A percentile compares a stretch with the other conserved stretches of the same genome.
Conservation (phyloP, 2,797 vertebrate species). For the Peromyscus nudipes region DNA sequence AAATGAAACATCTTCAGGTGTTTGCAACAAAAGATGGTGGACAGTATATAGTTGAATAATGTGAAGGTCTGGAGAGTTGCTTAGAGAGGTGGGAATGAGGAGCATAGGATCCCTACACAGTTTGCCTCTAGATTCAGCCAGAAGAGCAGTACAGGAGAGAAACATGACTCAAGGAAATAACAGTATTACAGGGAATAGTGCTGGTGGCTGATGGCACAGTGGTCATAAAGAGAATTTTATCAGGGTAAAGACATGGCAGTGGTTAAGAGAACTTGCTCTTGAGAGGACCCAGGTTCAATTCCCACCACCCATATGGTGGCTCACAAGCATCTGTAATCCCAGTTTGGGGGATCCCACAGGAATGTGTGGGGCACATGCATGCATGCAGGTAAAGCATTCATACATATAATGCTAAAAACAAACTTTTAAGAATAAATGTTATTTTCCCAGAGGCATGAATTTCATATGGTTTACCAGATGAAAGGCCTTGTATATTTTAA, state of each 20-base stretch:
- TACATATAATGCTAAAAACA: background rate
- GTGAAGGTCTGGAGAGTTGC: background rate
- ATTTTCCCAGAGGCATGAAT: background rate
- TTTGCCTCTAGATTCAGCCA: too few relatives aligned
- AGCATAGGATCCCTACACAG: background rate
- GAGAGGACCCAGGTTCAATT: background rate
- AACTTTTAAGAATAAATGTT: background rate
- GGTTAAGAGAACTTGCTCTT: background rate
- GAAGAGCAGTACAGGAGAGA: background rate
- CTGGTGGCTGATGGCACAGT: background rate
- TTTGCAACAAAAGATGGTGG: background rate
- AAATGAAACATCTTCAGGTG: background rate
- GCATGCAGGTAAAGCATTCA: background rate
- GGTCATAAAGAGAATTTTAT: slow-evolving; percentile 20
- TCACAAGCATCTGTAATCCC: background rate
- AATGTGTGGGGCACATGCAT: background rate
- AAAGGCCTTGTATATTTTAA: slow-evolving; percentile 4
- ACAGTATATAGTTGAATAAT: background rate
- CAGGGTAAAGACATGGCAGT: background rate
- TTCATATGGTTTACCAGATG: background rate
- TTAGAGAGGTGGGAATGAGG: background rate
- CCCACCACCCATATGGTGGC: background rate
- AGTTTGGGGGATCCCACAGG: background rate
- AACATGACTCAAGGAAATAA: background rate
- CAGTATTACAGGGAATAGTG: background rate